These are phyloP conservation scores for Entosphenus tridentatus DNA, from an alignment of 2,113 vertebrate species.

Conservation along the genomic window DNA sequence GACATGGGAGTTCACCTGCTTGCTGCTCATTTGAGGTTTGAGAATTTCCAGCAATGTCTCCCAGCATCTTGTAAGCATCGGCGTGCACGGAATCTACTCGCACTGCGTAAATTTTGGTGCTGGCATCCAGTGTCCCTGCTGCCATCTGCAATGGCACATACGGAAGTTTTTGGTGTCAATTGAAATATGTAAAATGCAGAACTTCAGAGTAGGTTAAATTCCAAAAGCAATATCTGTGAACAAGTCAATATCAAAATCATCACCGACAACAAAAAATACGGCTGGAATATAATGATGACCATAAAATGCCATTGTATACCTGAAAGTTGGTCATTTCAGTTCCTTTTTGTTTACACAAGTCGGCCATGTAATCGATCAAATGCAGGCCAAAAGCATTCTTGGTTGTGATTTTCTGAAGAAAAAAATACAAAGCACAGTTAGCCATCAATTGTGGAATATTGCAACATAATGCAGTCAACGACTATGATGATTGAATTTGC, in stretches of 20 bases:
- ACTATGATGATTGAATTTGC: background rate
- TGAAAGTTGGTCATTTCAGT: slow-evolving; percentile 61
- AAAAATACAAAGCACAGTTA: slow-evolving; percentile 10
- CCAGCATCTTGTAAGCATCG: slow-evolving; percentile 57
- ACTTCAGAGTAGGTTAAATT: background rate
- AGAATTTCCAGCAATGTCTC: slow-evolving; percentile 39
- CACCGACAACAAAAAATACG: background rate
- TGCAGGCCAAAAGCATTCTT: slow-evolving; percentile 85
- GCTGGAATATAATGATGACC: background rate
- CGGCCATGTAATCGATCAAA: slow-evolving; percentile 75
- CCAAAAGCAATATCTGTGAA: background rate
- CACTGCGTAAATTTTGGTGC: slow-evolving; percentile 74
- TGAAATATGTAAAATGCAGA: background rate
- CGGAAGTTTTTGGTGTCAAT: background rate
- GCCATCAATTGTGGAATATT: background rate
- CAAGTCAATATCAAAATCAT: too few species aligned
- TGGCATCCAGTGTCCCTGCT: slow-evolving; percentile 68
- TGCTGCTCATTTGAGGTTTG: slow-evolving; percentile 17
- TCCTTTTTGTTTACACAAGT: slow-evolving; percentile 65
- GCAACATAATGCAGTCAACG: background rate
- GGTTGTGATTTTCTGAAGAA: slow-evolving; percentile 71
- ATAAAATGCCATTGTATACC: slow-evolving; percentile 22
- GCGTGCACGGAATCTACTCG: slow-evolving; percentile 64
- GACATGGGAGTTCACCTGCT: slow-evolving; percentile 9
- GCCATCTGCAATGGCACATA: slow-evolving; percentile 30